phyloP scores from a whole-genome alignment of 2,797 vertebrate genomes.

The Macrochelys suwanniensis region DNA sequence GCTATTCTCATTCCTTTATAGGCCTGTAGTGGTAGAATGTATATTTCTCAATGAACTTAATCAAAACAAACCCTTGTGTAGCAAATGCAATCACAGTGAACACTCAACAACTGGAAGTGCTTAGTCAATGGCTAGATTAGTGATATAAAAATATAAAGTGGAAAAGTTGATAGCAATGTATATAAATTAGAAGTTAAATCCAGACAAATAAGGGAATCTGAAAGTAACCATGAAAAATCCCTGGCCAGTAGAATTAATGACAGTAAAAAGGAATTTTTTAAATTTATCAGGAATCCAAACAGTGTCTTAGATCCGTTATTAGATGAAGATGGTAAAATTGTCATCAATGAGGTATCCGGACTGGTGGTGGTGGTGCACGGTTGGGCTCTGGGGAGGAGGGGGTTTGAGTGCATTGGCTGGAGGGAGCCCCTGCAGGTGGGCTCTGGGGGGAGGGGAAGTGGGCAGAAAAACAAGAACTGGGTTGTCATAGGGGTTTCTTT shows the following conservation, averaged over 20 bases:
- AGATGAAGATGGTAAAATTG: neutral
- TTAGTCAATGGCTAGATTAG: neutral
- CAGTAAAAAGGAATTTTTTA: neutral
- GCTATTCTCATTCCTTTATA: neutral
- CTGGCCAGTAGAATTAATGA: neutral
- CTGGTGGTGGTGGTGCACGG: no score
- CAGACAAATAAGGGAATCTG: neutral
- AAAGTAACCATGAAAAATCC: neutral
- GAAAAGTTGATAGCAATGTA: neutral
- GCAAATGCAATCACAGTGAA: no score
- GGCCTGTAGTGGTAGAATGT: neutral
- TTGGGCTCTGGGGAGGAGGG: no score
- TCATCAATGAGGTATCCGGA: neutral
- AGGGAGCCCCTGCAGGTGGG: no score
- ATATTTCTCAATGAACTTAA: neutral
- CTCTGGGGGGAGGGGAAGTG: no score
- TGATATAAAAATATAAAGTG: neutral
- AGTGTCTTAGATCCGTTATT: neutral
- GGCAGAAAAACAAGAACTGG: no score
- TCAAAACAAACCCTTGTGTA: neutral
- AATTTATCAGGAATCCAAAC: neutral
- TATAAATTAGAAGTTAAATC: neutral
- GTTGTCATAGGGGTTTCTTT: no score
- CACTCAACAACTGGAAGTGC: neutral
- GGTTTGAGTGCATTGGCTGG: no score